Percentiles rank a stretch among this genome's conserved stretches.
phyloP scores from a whole-genome alignment of 2,888 invertebrate genomes.

The Lucinisca nassula region DNA sequence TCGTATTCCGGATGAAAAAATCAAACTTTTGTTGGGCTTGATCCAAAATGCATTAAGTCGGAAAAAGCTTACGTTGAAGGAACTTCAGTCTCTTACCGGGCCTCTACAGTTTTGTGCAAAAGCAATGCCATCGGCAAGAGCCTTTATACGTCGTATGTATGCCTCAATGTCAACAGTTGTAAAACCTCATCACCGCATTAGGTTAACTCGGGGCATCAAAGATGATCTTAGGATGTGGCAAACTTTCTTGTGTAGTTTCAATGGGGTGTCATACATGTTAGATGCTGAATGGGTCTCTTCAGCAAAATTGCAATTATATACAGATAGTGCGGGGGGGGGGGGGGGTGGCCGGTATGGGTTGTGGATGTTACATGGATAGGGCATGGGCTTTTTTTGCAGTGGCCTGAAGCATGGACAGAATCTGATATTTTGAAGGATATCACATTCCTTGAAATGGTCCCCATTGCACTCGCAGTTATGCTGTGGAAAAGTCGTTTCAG shows the following conservation, averaged over 20 bases:
- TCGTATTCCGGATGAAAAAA: conserved; percentile 23
- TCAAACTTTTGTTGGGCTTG: not conserved
- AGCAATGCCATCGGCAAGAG: conserved; percentile 26
- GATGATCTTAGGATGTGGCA: conserved; percentile 36
- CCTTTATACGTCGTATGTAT: conserved; percentile 31
- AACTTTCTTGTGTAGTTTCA: not conserved
- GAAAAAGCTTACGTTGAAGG: conserved; percentile 20
- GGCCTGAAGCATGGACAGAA: not conserved
- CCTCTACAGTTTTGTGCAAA: conserved; percentile 32
- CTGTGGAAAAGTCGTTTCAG: not conserved
- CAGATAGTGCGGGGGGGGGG: not conserved
- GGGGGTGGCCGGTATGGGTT: too few species aligned
- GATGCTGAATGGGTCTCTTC: not conserved
- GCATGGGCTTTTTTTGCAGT: conserved; percentile 3
- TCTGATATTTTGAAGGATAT: conserved; percentile 10
- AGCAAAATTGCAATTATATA: not conserved
- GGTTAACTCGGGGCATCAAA: conserved; percentile 15
- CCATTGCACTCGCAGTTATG: not conserved
- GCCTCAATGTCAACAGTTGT: conserved; percentile 10
- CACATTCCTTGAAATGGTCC: conserved; percentile 6
- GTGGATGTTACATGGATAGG: not conserved
- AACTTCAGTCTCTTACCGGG: conserved; percentile 35
- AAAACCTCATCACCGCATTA: conserved; percentile 25
- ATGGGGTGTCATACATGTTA: not conserved
- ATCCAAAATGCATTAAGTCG: not conserved